These are phyloP conservation scores for Stigmatopora argus DNA, from an alignment of 2,113 vertebrate species.

Conservation along the genomic window DNA sequence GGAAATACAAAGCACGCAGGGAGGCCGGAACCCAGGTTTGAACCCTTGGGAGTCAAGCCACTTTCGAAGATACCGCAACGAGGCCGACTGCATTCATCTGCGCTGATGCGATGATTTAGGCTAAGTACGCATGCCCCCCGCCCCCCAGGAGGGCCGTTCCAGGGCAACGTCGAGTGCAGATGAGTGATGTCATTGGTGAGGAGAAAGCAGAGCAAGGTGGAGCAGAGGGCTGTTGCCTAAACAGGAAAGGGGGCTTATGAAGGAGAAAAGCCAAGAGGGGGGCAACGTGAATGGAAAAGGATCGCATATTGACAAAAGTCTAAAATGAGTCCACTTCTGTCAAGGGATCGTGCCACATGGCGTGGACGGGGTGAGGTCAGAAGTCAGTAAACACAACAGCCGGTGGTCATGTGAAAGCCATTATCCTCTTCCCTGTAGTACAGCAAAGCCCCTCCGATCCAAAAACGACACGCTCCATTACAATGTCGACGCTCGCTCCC, in stretches of 20 bases:
- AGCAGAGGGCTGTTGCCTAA: slow-evolving; percentile 4
- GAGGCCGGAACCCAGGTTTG: no score
- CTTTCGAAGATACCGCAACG: background rate
- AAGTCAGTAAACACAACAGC: slow-evolving; percentile 15
- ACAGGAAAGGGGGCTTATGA: slow-evolving; percentile 2
- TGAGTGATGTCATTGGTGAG: slow-evolving; percentile 6
- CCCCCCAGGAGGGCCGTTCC: background rate
- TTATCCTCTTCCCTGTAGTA: slow-evolving; percentile 49
- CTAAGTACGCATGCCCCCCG: background rate
- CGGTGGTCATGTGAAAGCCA: slow-evolving; percentile 73
- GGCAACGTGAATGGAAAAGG: background rate
- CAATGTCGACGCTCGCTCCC: slow-evolving; percentile 57
- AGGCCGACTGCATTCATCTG: background rate
- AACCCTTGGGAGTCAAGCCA: background rate
- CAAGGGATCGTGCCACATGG: background rate
- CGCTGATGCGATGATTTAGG: background rate
- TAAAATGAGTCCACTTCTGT: background rate
- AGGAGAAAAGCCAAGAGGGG: background rate
- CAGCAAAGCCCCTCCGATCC: slow-evolving; percentile 37
- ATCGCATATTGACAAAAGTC: background rate
- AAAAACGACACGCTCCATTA: slow-evolving; percentile 61
- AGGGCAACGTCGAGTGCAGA: background rate
- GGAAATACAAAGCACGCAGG: no score
- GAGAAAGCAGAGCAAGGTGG: background rate
- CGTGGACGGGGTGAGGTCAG: background rate